A percentile compares a stretch with the other conserved stretches of the same genome.
Conservation (phyloP, 2,797 vertebrate genomes). For the Squalus acanthias region DNA sequence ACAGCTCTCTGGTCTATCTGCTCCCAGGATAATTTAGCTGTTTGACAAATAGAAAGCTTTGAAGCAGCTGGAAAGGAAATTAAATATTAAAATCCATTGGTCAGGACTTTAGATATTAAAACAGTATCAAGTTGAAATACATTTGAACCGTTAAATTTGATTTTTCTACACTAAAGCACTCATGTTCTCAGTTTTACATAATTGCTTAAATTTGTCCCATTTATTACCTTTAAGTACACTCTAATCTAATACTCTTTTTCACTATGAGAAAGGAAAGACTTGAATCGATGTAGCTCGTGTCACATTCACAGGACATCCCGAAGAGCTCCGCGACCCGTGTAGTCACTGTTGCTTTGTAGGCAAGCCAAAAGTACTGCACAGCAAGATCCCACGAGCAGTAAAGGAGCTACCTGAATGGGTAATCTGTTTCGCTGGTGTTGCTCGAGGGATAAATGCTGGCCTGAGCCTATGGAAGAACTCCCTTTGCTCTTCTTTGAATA, state of each 20-base stretch:
- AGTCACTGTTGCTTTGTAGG: no score
- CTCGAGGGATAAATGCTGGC: no score
- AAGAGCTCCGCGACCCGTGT: no score
- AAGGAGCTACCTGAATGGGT: no score
- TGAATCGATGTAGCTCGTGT: no score
- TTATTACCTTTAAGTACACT: background rate
- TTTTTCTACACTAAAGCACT: slow-evolving; percentile 1
- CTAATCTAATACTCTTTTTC: background rate
- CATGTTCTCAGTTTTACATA: background rate
- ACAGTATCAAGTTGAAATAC: background rate
- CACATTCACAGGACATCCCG: no score
- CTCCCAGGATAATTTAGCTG: background rate
- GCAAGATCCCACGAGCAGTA: no score
- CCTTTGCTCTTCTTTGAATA: background rate
- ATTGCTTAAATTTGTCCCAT: background rate
- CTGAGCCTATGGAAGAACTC: no score
- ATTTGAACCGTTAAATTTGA: slow-evolving; percentile 8
- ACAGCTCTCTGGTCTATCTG: background rate
- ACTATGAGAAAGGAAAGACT: background rate
- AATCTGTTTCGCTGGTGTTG: no score
- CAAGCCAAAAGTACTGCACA: no score
- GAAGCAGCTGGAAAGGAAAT: background rate
- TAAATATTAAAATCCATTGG: slow-evolving; percentile 9
- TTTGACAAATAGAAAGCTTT: slow-evolving; percentile 20
- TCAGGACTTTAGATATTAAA: background rate